Evolutionary conservation across 2,888 invertebrate species (phyloP).

Genomic region (Standfussiana lucernea): DNA sequence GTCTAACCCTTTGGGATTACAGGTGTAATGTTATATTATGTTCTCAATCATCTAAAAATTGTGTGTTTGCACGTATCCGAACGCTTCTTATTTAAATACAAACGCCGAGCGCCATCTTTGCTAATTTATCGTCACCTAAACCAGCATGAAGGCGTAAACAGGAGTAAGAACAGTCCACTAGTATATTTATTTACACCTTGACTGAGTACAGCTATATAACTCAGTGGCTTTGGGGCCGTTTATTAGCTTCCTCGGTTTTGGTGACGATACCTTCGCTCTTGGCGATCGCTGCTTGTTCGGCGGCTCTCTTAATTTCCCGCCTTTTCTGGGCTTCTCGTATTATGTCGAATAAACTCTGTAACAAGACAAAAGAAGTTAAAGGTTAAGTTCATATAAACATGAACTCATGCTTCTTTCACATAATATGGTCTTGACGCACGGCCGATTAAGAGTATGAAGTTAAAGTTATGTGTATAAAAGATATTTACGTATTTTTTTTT

Average conservation of each 20-base stretch:
- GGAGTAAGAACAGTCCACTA: constrained; percentile 49
- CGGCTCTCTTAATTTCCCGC: constrained; percentile 84
- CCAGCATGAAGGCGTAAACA: constrained; percentile 70
- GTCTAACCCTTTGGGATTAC: neutral
- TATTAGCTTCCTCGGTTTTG: constrained; percentile 74
- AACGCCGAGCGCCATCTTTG: constrained; percentile 72
- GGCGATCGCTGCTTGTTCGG: constrained; percentile 72
- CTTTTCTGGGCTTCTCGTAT: constrained; percentile 87
- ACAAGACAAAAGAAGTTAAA: constrained; percentile 42
- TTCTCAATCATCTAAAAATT: constrained; percentile 11
- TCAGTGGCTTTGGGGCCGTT: constrained; percentile 86
- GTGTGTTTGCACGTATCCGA: constrained; percentile 45
- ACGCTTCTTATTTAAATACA: constrained; percentile 60
- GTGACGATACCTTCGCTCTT: constrained; percentile 81
- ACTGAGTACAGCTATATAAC: constrained; percentile 52
- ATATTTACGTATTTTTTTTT: neutral
- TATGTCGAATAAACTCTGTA: constrained; percentile 87
- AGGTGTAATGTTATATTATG: neutral
- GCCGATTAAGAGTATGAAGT: neutral
- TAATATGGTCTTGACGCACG: no score
- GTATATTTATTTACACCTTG: constrained; percentile 68
- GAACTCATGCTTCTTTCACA: neutral
- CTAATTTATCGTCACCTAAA: constrained; percentile 75
- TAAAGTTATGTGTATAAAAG: no score
- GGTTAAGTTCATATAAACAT: neutral